phyloP scores from a whole-genome alignment of 2,113 vertebrate genomes.

The Dasyprocta punctata region DNA sequence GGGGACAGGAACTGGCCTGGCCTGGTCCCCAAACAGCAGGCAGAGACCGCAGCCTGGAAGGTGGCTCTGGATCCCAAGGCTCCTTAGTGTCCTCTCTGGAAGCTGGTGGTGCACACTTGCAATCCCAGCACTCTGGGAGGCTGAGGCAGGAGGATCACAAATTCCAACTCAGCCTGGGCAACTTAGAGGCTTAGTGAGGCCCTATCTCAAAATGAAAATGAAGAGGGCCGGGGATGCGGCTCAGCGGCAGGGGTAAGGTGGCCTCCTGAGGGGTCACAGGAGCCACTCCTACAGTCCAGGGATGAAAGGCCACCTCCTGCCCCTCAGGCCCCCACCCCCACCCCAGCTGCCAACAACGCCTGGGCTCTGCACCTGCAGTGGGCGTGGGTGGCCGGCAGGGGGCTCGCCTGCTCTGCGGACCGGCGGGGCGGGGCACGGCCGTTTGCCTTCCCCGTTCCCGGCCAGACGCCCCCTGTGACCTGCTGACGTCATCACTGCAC shows the following conservation, averaged over 20 bases:
- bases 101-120: not conserved
- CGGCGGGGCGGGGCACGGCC: not conserved
- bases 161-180: not conserved
- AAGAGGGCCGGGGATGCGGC: not conserved
- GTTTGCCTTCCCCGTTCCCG: too few species aligned
- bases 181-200: not conserved
- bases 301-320: not conserved
- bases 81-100: not conserved
- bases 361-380: not conserved
- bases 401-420: not conserved
- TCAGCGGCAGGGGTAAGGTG: not conserved
- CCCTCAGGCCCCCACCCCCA: not conserved
- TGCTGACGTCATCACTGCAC: too few species aligned
- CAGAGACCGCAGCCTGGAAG: not conserved
- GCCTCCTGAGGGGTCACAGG: not conserved
- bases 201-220: not conserved
- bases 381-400: not conserved
- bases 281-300: not conserved
- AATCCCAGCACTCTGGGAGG: not conserved
- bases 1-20: not conserved
- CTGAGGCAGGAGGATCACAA: not conserved
- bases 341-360: not conserved
- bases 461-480: too few species aligned
- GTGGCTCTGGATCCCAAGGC: not conserved
- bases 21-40: not conserved